phyloP scores from a whole-genome alignment of 2,888 invertebrate species.

The Pristionchus fissidentatus region DNA sequence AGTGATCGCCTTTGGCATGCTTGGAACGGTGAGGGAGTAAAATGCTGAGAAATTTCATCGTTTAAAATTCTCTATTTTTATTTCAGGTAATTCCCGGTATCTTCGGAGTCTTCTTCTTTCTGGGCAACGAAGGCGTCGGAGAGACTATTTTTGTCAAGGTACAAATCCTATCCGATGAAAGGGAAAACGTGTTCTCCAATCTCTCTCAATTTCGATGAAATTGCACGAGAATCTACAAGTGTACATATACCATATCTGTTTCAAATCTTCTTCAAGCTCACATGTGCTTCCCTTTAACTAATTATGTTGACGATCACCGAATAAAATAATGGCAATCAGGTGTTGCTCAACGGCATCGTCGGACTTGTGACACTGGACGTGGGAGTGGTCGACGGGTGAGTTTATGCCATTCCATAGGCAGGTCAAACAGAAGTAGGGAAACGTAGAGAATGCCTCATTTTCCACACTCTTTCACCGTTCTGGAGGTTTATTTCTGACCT shows the following conservation, averaged over 20 bases:
- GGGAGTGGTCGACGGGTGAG: not conserved
- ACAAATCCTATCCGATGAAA: not conserved
- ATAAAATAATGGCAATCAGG: not conserved
- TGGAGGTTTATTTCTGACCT: too few relatives aligned
- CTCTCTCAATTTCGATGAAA: not conserved
- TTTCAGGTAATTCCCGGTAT: conserved; percentile 53
- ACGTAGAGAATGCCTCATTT: not conserved
- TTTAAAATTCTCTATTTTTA: not conserved
- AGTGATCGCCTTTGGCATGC: conserved; percentile 60
- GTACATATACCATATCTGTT: too few relatives aligned
- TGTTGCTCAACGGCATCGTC: conserved; percentile 14
- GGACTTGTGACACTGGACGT: not conserved
- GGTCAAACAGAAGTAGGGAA: not conserved
- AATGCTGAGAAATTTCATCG: not conserved
- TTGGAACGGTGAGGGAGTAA: conserved; percentile 60
- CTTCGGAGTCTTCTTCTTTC: conserved; percentile 72
- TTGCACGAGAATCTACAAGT: not conserved
- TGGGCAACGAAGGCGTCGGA: conserved; percentile 67
- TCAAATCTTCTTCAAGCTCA: too few relatives aligned
- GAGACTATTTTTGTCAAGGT: conserved; percentile 66
- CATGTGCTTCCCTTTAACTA: too few relatives aligned
- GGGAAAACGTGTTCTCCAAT: not conserved
- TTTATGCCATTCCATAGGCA: not conserved
- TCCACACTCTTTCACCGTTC: not conserved
- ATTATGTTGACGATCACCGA: too few relatives aligned